Percentiles rank a stretch among this genome's conserved stretches.
These are phyloP conservation scores for Anser brachyrhynchus DNA, from an alignment of 2,113 vertebrate genomes.

Conservation along the genomic window DNA sequence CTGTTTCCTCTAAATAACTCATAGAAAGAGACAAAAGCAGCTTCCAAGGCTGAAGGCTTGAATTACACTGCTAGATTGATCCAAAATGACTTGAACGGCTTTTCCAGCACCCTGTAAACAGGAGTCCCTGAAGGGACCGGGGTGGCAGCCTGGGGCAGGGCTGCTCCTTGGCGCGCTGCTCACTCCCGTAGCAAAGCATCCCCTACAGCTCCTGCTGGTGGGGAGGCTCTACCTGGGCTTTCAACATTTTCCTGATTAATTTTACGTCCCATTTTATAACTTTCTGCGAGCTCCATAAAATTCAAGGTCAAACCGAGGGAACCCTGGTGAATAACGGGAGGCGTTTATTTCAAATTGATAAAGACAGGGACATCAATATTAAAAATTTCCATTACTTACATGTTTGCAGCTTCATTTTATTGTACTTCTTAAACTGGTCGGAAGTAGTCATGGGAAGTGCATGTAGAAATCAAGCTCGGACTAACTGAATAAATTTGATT, in stretches of 20 bases:
- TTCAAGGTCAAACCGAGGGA: neutral
- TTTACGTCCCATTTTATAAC: neutral
- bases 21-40: neutral
- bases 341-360: neutral
- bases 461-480: neutral
- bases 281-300: neutral
- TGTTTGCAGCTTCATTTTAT: neutral
- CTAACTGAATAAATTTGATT: neutral
- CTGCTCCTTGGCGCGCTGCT: neutral
- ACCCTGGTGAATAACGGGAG: neutral
- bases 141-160: neutral
- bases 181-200: neutral
- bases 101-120: neutral
- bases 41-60: neutral
- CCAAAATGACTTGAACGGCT: neutral
- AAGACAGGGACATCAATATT: neutral
- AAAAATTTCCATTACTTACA: neutral
- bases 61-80: neutral
- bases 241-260: neutral
- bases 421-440: neutral
- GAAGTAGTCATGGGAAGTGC: neutral
- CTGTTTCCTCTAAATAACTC: neutral
- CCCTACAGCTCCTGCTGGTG: neutral
- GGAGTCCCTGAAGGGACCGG: neutral
- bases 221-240: neutral